A percentile compares a stretch with the other conserved stretches of the same genome.
phyloP scores from a whole-genome alignment of 1,140 invertebrate genomes.

The Lepidostoma basale region DNA sequence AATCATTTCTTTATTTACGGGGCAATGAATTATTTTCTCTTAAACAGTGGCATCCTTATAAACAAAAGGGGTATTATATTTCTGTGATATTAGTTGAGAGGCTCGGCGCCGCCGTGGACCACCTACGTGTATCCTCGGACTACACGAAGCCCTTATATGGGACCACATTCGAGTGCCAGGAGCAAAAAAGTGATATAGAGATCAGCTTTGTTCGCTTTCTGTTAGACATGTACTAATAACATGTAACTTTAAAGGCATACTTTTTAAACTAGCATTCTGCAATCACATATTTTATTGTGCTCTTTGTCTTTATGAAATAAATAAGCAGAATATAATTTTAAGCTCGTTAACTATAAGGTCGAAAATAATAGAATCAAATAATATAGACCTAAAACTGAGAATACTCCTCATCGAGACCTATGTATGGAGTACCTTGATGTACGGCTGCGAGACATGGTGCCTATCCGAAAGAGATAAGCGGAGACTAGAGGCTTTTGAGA shows the following conservation, averaged over 20 bases:
- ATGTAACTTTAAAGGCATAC: constrained; percentile 1
- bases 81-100: neutral
- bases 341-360: no score
- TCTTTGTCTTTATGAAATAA: no score
- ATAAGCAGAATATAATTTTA: no score
- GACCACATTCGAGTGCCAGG: constrained; percentile 7
- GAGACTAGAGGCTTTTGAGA: no score
- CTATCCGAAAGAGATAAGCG: no score
- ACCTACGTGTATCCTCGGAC: constrained; percentile 11
- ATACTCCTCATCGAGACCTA: no score
- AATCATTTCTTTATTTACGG: constrained; percentile 16
- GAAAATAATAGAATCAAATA: no score
- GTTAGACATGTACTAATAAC: constrained; percentile 16
- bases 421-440: no score
- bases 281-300: no score
- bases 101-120: constrained; percentile 18
- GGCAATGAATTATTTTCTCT: neutral
- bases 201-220: constrained; percentile 1
- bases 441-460: no score
- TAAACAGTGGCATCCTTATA: constrained; percentile 23
- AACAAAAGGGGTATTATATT: constrained; percentile 26
- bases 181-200: constrained; percentile 24
- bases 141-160: constrained; percentile 16
- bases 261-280: no score
- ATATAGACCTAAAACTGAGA: no score